Conservation (phyloP, 2,888 invertebrate genomes). For the Cataglyphis albicans region DNA sequence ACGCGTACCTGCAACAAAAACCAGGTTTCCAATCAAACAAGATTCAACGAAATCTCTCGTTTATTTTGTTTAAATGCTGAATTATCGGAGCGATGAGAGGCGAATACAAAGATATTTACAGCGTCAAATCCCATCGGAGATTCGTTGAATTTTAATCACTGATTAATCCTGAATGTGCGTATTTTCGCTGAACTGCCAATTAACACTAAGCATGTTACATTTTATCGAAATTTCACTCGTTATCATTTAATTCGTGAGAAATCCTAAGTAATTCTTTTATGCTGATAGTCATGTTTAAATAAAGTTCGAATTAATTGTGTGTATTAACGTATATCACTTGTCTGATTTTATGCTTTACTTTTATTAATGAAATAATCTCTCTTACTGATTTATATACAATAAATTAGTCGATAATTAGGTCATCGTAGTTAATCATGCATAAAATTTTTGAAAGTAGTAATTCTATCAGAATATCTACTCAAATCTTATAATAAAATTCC, state of each 20-base stretch:
- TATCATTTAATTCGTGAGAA: constrained; percentile 14
- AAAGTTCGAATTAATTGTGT: not conserved
- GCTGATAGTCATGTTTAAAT: not conserved
- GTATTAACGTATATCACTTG: too few species aligned
- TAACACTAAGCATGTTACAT: constrained; percentile 1
- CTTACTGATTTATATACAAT: too few species aligned
- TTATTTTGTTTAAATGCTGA: constrained; percentile 24
- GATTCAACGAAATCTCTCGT: constrained; percentile 16
- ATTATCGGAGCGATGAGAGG: not conserved
- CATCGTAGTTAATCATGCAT: too few species aligned
- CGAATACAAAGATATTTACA: constrained; percentile 23
- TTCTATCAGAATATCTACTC: too few species aligned
- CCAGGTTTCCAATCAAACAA: constrained; percentile 29
- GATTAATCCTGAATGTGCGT: constrained; percentile 19
- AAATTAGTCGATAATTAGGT: too few species aligned
- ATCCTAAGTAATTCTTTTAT: not conserved
- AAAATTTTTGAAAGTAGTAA: not conserved
- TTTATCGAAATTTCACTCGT: constrained; percentile 7
- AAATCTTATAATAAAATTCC: too few species aligned
- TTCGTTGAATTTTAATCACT: constrained; percentile 21
- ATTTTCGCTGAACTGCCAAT: not conserved
- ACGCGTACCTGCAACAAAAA: constrained; percentile 89
- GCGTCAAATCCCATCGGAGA: constrained; percentile 4
- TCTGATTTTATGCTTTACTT: too few species aligned
- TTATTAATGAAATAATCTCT: too few species aligned